These are phyloP conservation scores for Sabatieria punctata DNA, from an alignment of 2,888 invertebrate genomes.

Conservation along the genomic window DNA sequence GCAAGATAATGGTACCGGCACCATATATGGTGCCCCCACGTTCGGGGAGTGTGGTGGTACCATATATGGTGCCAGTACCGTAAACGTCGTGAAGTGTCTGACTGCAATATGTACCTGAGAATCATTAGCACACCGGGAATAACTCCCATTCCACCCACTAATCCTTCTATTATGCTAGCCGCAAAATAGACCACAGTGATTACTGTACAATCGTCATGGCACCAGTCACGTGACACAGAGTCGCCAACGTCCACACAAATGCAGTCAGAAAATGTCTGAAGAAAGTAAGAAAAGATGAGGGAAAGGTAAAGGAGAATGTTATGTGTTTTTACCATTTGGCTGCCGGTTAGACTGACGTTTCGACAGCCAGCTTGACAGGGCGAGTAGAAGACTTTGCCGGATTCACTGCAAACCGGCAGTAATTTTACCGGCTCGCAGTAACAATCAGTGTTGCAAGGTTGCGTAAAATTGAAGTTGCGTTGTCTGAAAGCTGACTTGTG, in stretches of 20 bases:
- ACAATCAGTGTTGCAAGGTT: slow-evolving; percentile 28
- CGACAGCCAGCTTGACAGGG: slow-evolving; percentile 33
- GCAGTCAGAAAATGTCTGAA: no score
- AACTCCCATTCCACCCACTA: slow-evolving; percentile 8
- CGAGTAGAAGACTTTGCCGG: slow-evolving; percentile 29
- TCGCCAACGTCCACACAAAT: neutral
- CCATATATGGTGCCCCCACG: no score
- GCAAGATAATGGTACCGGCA: no score
- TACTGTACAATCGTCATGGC: slow-evolving; percentile 5
- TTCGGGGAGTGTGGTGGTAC: no score
- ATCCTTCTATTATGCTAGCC: neutral
- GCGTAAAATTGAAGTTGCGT: slow-evolving; percentile 18
- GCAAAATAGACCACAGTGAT: slow-evolving; percentile 3
- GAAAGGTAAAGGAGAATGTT: no score
- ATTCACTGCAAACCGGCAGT: slow-evolving; percentile 31
- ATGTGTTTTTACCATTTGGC: no score
- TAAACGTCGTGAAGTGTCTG: no score
- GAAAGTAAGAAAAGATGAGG: no score
- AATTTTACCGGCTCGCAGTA: slow-evolving; percentile 26
- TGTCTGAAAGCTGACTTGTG: slow-evolving; percentile 2
- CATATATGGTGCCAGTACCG: no score
- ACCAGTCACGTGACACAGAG: neutral
- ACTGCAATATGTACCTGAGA: no score
- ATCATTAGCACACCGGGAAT: slow-evolving; percentile 9
- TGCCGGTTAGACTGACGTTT: no score